Conservation (phyloP, 1,140 invertebrate species). For the Mya arenaria region DNA sequence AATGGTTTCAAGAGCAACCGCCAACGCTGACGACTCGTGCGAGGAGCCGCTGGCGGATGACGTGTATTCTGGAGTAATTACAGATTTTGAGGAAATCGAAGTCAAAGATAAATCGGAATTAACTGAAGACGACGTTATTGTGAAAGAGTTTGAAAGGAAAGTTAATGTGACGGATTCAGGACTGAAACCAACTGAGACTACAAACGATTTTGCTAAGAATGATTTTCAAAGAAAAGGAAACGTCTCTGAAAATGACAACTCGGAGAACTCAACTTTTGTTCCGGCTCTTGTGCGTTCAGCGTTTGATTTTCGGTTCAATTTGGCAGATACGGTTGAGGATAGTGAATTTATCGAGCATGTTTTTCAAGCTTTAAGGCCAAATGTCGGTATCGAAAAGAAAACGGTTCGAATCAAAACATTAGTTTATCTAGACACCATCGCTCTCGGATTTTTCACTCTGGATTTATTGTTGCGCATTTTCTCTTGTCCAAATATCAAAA, state of each 20-base stretch:
- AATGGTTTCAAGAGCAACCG: not conserved
- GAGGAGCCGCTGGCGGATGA: conserved; percentile 11
- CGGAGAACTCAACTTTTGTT: no score
- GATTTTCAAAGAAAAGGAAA: no score
- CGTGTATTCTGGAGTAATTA: not conserved
- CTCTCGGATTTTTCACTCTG: conserved; percentile 79
- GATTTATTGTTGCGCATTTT: conserved; percentile 74
- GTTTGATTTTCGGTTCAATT: not conserved
- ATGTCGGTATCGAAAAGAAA: conserved; percentile 20
- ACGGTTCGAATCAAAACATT: conserved; percentile 39
- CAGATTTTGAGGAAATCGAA: not conserved
- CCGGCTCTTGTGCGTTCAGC: not conserved
- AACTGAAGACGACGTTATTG: not conserved
- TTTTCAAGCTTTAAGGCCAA: conserved; percentile 2
- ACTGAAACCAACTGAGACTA: not conserved
- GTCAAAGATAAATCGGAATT: conserved; percentile 8
- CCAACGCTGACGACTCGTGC: not conserved
- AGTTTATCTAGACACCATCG: conserved; percentile 68
- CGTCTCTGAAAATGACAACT: not conserved
- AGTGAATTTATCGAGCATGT: not conserved
- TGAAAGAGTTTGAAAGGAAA: not conserved
- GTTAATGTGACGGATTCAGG: not conserved
- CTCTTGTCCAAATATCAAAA: conserved; percentile 75
- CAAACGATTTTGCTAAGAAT: no score
- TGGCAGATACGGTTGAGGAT: conserved; percentile 1